These are phyloP conservation scores for Parnassius orleans DNA, from an alignment of 2,888 invertebrate species.

Conservation along the genomic window DNA sequence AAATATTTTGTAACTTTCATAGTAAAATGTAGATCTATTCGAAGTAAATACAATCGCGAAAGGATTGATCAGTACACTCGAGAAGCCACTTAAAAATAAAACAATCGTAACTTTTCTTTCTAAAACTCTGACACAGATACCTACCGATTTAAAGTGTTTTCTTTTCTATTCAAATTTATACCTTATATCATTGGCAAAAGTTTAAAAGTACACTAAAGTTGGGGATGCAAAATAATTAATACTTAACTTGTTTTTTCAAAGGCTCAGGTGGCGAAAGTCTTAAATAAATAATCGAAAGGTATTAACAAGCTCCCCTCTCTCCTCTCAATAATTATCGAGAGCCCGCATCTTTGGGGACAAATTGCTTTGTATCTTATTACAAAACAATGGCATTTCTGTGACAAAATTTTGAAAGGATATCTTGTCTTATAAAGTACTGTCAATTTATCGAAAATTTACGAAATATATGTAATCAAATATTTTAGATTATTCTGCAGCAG, in stretches of 20 bases:
- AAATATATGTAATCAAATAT: too few species aligned
- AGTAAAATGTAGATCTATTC: too few species aligned
- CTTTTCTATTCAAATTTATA: constrained; percentile 11
- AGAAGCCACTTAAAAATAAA: constrained; percentile 29
- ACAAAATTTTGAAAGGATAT: constrained; percentile 15
- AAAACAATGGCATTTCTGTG: constrained; percentile 19
- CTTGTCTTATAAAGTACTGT: too few species aligned
- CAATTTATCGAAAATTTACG: too few species aligned
- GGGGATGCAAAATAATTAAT: constrained; percentile 46
- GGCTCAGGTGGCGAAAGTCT: constrained; percentile 71
- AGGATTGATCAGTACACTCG: constrained; percentile 12
- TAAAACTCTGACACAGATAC: constrained; percentile 20
- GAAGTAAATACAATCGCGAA: not conserved
- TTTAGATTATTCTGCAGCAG: too few species aligned
- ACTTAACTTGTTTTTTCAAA: constrained; percentile 57
- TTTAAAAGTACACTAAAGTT: constrained; percentile 31
- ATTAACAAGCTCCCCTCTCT: constrained; percentile 59
- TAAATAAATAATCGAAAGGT: constrained; percentile 74
- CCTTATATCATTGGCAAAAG: constrained; percentile 30
- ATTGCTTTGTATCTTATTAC: constrained; percentile 27
- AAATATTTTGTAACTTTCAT: too few species aligned
- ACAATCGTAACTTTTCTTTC: constrained; percentile 30
- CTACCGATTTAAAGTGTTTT: constrained; percentile 17
- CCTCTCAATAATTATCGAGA: constrained; percentile 61
- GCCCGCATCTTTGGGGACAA: constrained; percentile 36